Conservation (phyloP, 2,113 vertebrate species). For the Lethenteron camtschaticum region DNA sequence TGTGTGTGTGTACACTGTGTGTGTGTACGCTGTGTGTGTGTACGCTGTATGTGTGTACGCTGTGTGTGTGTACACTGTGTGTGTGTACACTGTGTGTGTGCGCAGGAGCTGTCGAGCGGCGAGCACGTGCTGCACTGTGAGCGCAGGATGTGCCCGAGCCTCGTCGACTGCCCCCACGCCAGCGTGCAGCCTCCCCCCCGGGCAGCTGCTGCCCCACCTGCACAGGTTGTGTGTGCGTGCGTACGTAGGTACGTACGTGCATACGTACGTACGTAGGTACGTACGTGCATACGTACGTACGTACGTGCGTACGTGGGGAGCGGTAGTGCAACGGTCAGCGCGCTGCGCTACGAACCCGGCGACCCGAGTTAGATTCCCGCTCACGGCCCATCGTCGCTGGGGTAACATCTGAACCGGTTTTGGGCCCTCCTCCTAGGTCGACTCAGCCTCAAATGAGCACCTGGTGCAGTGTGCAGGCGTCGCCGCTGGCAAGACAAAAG, state of each 20-base stretch:
- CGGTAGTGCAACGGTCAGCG: no score
- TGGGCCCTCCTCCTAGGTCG: no score
- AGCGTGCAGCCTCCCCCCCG: conserved; percentile 29
- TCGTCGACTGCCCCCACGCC: conserved; percentile 44
- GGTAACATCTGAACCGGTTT: no score
- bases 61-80: no score
- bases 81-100: no score
- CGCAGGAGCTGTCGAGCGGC: conserved; percentile 33
- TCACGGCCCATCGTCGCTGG: no score
- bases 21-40: no score
- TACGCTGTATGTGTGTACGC: no score
- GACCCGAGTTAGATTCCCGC: no score
- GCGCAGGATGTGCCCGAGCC: conserved; percentile 39
- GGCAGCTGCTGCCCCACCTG: conserved; percentile 51
- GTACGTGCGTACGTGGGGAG: no score
- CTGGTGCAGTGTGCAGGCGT: not conserved
- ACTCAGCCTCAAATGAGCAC: conserved; percentile 8
- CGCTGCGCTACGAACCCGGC: no score
- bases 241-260: not conserved
- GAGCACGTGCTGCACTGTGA: conserved; percentile 41
- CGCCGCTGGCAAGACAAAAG: no score
- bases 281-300: not conserved
- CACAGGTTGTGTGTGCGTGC: conserved; percentile 13
- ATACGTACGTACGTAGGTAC: not conserved
- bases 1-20: not conserved